Percentiles rank a stretch among this genome's conserved stretches.
phyloP scores from a whole-genome alignment of 2,113 vertebrate genomes.

The Eleginops maclovinus region DNA sequence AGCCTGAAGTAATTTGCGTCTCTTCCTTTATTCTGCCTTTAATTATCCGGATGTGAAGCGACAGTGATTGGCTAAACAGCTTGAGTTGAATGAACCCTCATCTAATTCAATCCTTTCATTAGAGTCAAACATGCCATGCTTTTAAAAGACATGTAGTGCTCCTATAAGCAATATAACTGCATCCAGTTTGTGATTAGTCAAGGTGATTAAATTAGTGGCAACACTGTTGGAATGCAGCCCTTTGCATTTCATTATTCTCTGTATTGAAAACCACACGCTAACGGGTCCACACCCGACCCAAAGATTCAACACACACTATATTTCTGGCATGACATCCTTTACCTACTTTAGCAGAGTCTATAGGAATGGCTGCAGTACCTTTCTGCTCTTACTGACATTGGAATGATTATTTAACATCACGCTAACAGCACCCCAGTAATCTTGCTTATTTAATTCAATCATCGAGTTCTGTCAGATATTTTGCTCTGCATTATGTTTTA shows the following conservation, averaged over 20 bases:
- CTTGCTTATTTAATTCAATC: conserved; percentile 55
- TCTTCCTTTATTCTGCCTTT: not conserved
- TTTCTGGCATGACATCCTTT: not conserved
- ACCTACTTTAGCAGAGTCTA: not conserved
- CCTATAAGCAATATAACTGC: not conserved
- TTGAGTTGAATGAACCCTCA: not conserved
- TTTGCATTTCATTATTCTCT: conserved; percentile 58
- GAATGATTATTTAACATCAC: conserved; percentile 72
- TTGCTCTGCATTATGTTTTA: not conserved
- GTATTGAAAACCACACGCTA: conserved; percentile 35
- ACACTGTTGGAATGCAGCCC: conserved; percentile 75
- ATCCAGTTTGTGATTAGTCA: not conserved
- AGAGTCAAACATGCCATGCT: not conserved
- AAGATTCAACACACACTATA: not conserved
- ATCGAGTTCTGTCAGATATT: conserved; percentile 9
- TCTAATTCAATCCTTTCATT: not conserved
- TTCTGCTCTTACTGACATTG: conserved; percentile 51
- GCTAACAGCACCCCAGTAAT: conserved; percentile 54
- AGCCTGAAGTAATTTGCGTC: not conserved
- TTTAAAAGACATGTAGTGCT: not conserved
- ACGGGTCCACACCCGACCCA: conserved; percentile 25
- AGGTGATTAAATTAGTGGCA: not conserved
- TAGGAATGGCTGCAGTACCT: not conserved
- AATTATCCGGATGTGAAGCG: not conserved
- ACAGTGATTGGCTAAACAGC: not conserved